Conservation (phyloP, 1,140 invertebrate species). For the Leptonema lineaticorne region DNA sequence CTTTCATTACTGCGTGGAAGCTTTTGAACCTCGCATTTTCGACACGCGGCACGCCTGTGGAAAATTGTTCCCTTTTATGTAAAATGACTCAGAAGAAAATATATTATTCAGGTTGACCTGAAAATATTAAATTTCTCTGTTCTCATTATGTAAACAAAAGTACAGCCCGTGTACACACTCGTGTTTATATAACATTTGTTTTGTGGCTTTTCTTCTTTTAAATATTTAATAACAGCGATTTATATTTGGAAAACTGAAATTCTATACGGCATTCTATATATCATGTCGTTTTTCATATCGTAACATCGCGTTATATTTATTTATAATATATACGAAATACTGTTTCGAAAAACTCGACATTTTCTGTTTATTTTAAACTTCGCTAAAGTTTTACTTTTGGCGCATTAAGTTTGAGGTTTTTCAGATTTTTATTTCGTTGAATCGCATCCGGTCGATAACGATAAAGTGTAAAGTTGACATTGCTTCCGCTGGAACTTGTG, state of each 20-base stretch:
- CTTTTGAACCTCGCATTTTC: neutral
- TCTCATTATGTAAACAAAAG: neutral
- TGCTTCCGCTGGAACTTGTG: constrained; percentile 18
- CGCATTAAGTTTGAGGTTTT: constrained; percentile 33
- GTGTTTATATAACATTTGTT: no score
- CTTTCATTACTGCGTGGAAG: neutral
- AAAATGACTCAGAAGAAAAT: neutral
- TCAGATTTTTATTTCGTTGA: constrained; percentile 12
- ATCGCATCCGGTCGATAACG: constrained; percentile 32
- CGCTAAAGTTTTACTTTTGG: constrained; percentile 26
- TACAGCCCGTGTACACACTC: no score
- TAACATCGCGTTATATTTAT: no score
- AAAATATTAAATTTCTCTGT: neutral
- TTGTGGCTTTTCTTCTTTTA: no score
- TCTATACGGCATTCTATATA: no score
- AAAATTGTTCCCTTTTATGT: neutral
- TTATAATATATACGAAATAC: no score
- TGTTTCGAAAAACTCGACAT: no score
- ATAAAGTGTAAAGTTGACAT: constrained; percentile 28
- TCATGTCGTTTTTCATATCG: no score
- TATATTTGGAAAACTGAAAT: no score
- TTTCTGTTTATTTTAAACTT: constrained; percentile 16
- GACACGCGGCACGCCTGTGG: neutral
- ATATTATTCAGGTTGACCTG: neutral
- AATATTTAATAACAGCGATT: no score